Evolutionary conservation across 2,113 vertebrate genomes (phyloP).

Genomic region (Callithrix jacchus): DNA sequence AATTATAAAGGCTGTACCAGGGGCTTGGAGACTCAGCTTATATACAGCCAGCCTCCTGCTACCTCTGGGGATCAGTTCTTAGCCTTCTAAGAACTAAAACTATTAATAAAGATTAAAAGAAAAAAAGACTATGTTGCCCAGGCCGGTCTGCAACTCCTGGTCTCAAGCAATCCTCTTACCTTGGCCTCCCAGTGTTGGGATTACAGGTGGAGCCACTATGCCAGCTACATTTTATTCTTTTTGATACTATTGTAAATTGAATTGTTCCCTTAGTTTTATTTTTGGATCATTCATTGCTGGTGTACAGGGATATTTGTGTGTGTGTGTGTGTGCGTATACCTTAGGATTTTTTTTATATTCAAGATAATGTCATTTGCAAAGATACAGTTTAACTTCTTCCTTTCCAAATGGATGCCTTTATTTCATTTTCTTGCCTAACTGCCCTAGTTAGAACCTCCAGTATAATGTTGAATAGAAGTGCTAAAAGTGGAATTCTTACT

Average conservation of each 20-base stretch:
- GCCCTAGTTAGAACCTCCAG: not conserved
- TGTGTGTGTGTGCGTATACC: not conserved
- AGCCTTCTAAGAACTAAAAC: too few relatives aligned
- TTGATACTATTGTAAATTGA: not conserved
- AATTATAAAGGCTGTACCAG: not conserved
- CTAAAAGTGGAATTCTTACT: not conserved
- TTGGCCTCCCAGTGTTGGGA: too few relatives aligned
- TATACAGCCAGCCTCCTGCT: not conserved
- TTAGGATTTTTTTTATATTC: not conserved
- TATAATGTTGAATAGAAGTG: not conserved
- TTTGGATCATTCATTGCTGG: not conserved
- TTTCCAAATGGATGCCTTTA: not conserved
- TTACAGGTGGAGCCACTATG: too few relatives aligned
- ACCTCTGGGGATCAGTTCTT: not conserved
- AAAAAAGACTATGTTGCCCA: too few relatives aligned
- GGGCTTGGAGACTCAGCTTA: not conserved
- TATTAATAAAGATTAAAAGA: too few relatives aligned
- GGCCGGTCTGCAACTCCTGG: too few relatives aligned
- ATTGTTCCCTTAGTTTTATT: not conserved
- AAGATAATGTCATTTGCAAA: not conserved
- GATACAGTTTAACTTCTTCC: not conserved
- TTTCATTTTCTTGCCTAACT: slow-evolving; percentile 16
- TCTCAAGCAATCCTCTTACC: too few relatives aligned
- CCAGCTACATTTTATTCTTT: not conserved
- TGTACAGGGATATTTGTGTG: not conserved